phyloP scores from a whole-genome alignment of 2,888 invertebrate species.

The Drosophila robusta region DNA sequence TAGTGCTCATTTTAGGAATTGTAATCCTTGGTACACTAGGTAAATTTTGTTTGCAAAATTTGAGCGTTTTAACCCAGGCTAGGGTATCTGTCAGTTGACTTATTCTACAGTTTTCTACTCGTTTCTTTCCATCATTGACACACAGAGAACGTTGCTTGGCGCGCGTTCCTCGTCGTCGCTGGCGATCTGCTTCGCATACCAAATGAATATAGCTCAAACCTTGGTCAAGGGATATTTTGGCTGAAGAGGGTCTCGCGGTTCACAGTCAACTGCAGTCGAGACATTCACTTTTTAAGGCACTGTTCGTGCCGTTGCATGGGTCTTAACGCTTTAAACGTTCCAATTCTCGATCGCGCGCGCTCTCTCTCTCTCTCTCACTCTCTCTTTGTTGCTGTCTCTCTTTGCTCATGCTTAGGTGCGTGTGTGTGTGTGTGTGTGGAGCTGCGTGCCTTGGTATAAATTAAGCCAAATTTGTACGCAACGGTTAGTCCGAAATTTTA shows the following conservation, averaged over 20 bases:
- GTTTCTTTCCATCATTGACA: constrained; percentile 47
- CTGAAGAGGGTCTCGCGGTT: too few species aligned
- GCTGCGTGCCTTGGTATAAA: constrained; percentile 79
- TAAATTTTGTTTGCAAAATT: too few species aligned
- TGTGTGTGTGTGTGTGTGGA: constrained; percentile 17
- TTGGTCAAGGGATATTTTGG: constrained; percentile 53
- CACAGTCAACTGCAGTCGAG: constrained; percentile 12
- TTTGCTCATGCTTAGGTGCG: constrained; percentile 6
- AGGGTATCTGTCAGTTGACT: constrained; percentile 8
- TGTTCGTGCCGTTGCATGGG: constrained; percentile 45
- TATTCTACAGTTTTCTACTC: background rate
- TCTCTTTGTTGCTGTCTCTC: constrained; percentile 10
- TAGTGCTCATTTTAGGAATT: too few species aligned
- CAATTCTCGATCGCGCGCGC: constrained; percentile 18
- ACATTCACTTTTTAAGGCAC: constrained; percentile 61
- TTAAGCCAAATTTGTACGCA: constrained; percentile 73
- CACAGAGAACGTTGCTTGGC: constrained; percentile 50
- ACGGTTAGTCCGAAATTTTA: constrained; percentile 76
- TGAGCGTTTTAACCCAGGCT: background rate
- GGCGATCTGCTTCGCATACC: constrained; percentile 51
- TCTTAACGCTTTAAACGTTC: constrained; percentile 24
- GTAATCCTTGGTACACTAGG: too few species aligned
- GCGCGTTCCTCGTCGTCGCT: constrained; percentile 49
- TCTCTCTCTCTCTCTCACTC: constrained; percentile 7
- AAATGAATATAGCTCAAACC: constrained; percentile 47